These are phyloP conservation scores for Erpobdella octoculata DNA, from an alignment of 2,888 invertebrate genomes.

Conservation along the genomic window DNA sequence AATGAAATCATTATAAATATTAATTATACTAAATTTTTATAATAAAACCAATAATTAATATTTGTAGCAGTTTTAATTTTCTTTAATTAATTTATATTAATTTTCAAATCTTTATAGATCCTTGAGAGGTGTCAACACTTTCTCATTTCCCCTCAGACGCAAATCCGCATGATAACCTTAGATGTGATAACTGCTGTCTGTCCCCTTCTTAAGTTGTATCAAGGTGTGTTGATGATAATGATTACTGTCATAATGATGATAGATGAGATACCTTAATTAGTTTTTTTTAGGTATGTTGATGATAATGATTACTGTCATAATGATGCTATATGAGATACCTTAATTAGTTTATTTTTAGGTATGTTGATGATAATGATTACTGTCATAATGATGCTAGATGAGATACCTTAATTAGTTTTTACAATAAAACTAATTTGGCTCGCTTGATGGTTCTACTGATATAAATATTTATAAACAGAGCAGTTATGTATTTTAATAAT, in stretches of 20 bases:
- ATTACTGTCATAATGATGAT: not conserved
- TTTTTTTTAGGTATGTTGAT: too few species aligned
- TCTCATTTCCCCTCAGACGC: conserved; percentile 40
- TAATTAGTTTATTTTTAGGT: too few species aligned
- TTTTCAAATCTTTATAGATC: conserved; percentile 37
- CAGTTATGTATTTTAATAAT: not conserved
- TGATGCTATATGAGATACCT: too few species aligned
- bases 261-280: too few species aligned
- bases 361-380: not conserved
- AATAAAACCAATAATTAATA: not conserved
- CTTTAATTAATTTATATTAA: not conserved
- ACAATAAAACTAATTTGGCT: not conserved
- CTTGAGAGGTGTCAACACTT: conserved; percentile 45
- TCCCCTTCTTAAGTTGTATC: conserved; percentile 38
- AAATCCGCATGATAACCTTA: conserved; percentile 42
- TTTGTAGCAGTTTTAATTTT: not conserved
- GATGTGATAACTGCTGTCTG: conserved; percentile 42
- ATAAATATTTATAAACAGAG: not conserved
- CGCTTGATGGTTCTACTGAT: not conserved
- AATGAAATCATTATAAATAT: too few species aligned
- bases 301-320: not conserved
- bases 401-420: not conserved
- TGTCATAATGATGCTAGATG: not conserved
- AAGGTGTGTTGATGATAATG: conserved; percentile 32
- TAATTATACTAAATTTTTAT: too few species aligned